A percentile compares a stretch with the other conserved stretches of the same genome.
Conservation (phyloP, 1,140 invertebrate genomes). For the Bicyclus anynana region DNA sequence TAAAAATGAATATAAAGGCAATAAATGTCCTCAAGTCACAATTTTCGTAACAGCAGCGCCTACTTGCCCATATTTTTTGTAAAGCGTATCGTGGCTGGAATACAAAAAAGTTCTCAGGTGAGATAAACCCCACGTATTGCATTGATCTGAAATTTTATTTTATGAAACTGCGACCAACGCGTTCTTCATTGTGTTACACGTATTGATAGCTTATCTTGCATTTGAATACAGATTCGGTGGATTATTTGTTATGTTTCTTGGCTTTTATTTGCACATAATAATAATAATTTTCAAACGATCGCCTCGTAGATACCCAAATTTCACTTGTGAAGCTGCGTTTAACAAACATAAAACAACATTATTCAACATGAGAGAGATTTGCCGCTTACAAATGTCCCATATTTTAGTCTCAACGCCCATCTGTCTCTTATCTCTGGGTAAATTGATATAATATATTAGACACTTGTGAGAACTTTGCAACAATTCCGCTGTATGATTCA, state of each 20-base stretch:
- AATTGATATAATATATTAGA: background rate
- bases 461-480: background rate
- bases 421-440: constrained; percentile 1
- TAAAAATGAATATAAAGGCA: too few relatives aligned
- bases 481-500: background rate
- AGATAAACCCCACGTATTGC: background rate
- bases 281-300: background rate
- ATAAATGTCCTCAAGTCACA: background rate
- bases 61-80: background rate
- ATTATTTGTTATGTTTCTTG: background rate
- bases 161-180: background rate
- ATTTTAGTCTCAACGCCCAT: background rate
- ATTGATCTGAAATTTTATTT: background rate
- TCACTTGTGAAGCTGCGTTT: background rate
- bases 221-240: background rate
- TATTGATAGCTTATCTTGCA: background rate
- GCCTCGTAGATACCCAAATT: background rate
- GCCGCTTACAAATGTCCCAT: background rate
- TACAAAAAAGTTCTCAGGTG: background rate
- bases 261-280: background rate
- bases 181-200: background rate
- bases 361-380: background rate
- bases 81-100: background rate
- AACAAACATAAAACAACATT: background rate
- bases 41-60: background rate